Percentiles rank a stretch among this genome's conserved stretches.
These are phyloP conservation scores for Tor tambroides DNA, from an alignment of 2,113 vertebrate genomes.

Conservation along the genomic window DNA sequence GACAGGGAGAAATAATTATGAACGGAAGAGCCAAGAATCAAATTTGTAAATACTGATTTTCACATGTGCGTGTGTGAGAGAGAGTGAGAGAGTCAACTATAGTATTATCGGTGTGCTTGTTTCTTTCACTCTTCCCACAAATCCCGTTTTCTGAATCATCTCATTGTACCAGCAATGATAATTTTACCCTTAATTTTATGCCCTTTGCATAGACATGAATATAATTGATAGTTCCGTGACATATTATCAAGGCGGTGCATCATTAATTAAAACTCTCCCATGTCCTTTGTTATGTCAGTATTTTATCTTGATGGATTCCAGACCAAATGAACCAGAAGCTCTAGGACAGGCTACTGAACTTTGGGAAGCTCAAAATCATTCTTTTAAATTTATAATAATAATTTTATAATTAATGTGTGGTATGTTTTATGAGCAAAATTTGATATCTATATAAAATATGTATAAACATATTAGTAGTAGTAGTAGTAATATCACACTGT, in stretches of 20 bases:
- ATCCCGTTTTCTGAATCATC: slow-evolving; percentile 2
- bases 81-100: slow-evolving; percentile 44
- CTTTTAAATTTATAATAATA: background rate
- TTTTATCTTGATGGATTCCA: slow-evolving; percentile 1
- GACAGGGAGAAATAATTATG: slow-evolving; percentile 77
- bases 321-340: background rate
- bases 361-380: background rate
- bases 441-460: too few species aligned
- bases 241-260: slow-evolving; percentile 5
- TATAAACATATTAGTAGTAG: too few species aligned
- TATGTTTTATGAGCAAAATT: background rate
- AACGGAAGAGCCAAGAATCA: slow-evolving; percentile 75
- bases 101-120: slow-evolving; percentile 39
- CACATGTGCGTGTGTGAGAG: slow-evolving; percentile 43
- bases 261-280: slow-evolving; percentile 7
- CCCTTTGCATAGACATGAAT: background rate
- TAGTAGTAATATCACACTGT: too few species aligned
- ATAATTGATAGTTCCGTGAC: slow-evolving; percentile 2
- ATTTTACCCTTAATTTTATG: background rate
- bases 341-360: background rate
- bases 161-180: background rate
- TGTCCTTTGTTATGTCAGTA: slow-evolving; percentile 1
- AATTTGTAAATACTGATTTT: slow-evolving; percentile 74
- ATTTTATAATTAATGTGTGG: background rate
- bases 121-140: background rate